A percentile compares a stretch with the other conserved stretches of the same genome.
phyloP scores from a whole-genome alignment of 1,140 invertebrate species.

The Bicyclus anynana region DNA sequence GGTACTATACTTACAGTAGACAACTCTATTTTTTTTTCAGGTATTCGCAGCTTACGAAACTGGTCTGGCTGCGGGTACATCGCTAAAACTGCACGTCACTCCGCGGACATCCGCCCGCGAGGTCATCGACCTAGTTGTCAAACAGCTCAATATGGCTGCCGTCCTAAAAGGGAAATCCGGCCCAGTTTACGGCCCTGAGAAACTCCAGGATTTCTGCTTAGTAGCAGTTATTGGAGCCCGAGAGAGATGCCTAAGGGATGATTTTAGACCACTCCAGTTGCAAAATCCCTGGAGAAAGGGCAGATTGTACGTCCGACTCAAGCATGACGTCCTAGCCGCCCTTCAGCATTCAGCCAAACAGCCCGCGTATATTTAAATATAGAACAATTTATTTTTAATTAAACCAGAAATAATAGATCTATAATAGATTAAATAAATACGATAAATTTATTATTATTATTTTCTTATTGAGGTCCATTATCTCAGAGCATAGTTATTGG shows the following conservation, averaged over 20 bases:
- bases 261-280: conserved; percentile 93
- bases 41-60: conserved; percentile 97
- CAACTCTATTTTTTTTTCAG: conserved; percentile 69
- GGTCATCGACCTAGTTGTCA: conserved; percentile 95
- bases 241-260: conserved; percentile 93
- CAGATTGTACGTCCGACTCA: conserved; percentile 92
- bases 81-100: conserved; percentile 94
- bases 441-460: conserved; percentile 1
- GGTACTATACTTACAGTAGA: too few species aligned
- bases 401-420: not conserved
- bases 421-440: conserved; percentile 4
- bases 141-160: conserved; percentile 95
- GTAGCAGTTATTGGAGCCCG: conserved; percentile 95
- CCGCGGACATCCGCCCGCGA: conserved; percentile 93
- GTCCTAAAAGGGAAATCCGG: conserved; percentile 90
- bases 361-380: conserved; percentile 78
- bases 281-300: conserved; percentile 98
- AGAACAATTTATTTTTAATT: conserved; percentile 15
- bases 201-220: conserved; percentile 92
- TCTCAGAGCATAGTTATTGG: conserved; percentile 12
- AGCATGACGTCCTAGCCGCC: conserved; percentile 91
- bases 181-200: conserved; percentile 89
- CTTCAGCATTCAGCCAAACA: conserved; percentile 90
- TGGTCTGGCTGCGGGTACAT: conserved; percentile 93
- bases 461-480: conserved; percentile 10